Evolutionary conservation across 2,797 vertebrate genomes (phyloP).

Genomic region (Miichthys miiuy): DNA sequence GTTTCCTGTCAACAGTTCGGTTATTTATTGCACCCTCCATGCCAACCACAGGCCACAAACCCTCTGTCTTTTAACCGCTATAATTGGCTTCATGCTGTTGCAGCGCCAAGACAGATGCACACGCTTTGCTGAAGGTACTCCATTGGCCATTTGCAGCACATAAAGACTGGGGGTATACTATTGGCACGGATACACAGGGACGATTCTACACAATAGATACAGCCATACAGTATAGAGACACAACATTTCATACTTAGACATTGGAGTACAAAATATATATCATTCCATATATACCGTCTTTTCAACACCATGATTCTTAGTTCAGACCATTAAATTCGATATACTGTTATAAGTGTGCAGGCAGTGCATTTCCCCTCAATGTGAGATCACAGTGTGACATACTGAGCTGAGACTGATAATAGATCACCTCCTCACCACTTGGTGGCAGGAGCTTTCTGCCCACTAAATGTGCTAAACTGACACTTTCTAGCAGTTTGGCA

Average conservation of each 20-base stretch:
- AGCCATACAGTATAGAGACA: neutral
- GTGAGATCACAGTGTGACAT: constrained; percentile 42
- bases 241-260: neutral
- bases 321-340: neutral
- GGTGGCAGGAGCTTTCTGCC: constrained; percentile 26
- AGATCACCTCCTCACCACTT: constrained; percentile 45
- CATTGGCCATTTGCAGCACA: constrained; percentile 45
- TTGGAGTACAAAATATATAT: neutral
- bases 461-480: constrained; percentile 54
- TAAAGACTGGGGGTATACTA: neutral
- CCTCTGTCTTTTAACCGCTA: constrained; percentile 85
- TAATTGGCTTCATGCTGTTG: constrained; percentile 89
- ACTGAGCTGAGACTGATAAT: constrained; percentile 40
- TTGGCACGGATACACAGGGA: constrained; percentile 16
- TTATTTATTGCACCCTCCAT: constrained; percentile 85
- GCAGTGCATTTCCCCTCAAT: neutral
- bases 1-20: constrained; percentile 84
- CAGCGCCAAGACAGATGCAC: constrained; percentile 82
- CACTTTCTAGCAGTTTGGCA: constrained; percentile 44
- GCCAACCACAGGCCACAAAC: constrained; percentile 83
- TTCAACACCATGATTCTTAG: neutral
- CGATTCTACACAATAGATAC: neutral
- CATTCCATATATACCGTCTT: neutral
- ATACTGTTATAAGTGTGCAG: neutral
- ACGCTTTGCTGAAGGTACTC: constrained; percentile 70